Percentiles rank a stretch among this genome's conserved stretches.
phyloP scores from a whole-genome alignment of 2,113 vertebrate genomes.

The Entomyzon cyanotis region DNA sequence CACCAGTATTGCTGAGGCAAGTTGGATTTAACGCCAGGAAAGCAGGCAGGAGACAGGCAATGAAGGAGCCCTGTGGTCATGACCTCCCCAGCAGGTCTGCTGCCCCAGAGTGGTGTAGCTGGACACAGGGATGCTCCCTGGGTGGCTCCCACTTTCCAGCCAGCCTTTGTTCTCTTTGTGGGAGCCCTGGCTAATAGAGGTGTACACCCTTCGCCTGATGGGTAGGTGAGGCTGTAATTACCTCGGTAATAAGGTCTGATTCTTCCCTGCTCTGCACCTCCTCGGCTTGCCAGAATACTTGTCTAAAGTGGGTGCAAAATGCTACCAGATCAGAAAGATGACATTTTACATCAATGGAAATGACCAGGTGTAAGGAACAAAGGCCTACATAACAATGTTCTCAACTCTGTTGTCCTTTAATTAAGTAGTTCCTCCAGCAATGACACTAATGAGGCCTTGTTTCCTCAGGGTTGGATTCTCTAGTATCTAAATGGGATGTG shows the following conservation, averaged over 20 bases:
- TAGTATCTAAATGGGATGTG: slow-evolving; percentile 53
- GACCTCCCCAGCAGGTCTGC: slow-evolving; percentile 32
- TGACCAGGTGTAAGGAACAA: slow-evolving; percentile 64
- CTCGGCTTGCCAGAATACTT: neutral
- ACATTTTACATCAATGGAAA: slow-evolving; percentile 60
- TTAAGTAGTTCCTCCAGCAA: slow-evolving; percentile 47
- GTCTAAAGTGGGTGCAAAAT: slow-evolving; percentile 55
- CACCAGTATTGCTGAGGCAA: neutral
- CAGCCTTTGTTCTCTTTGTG: slow-evolving; percentile 63
- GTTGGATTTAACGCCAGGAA: neutral
- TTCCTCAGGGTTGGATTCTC: slow-evolving; percentile 60
- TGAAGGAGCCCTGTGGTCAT: neutral
- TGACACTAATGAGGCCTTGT: slow-evolving; percentile 56
- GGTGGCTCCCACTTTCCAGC: slow-evolving; percentile 46
- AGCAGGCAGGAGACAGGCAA: neutral
- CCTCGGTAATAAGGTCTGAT: slow-evolving; percentile 44
- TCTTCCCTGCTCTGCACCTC: slow-evolving; percentile 27
- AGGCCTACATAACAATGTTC: slow-evolving; percentile 48
- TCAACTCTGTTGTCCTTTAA: slow-evolving; percentile 61
- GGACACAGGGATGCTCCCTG: slow-evolving; percentile 40
- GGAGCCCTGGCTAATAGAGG: slow-evolving; percentile 51
- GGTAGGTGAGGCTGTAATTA: slow-evolving; percentile 61
- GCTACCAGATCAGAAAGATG: slow-evolving; percentile 53
- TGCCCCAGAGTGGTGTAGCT: neutral
- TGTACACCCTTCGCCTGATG: slow-evolving; percentile 19